Evolutionary conservation across 1,140 invertebrate species (phyloP), one percentile per base, ranked within the genome.

Genomic region (Eumaeus atala): DNA sequence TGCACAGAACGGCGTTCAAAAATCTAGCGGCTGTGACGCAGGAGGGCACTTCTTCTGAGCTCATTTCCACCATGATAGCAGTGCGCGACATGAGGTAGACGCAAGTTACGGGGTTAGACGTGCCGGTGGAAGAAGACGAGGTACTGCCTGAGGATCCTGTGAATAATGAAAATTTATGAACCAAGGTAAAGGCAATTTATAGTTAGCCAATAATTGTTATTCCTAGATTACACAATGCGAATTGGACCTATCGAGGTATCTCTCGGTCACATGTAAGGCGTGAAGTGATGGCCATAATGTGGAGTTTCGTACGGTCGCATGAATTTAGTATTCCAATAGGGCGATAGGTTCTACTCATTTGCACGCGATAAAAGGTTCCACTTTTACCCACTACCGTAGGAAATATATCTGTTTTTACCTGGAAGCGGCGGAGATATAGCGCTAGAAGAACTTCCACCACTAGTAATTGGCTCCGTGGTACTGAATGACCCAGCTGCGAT

Each of bases 1-100:
- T 89, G 36, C 88, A 89, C 34, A 91, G 58, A 10, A 91, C 89
- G 18, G 90, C 90, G 54, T 89, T 89, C 1, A 91, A 61, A 66
- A 91, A 90, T 52, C 90, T 81, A 36, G 90, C 84, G 0, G 89
- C 84, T 2, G 90, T 91, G 38, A 91, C 90, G 44, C 88, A 87
- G 1, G 89, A 79, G 0, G 90, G 90, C 44, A 92, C 90, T 64
- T 93, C 92, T 16, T 86, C 83, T 0, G 79, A 82, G 44, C 76
- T 78, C 75, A 93, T 91, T 68, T 93, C 92, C 82, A 93, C 90
- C 84, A 92, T 90, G 35, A 93, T 86, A 8, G 92, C 91, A 16
- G 90, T 87, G 1, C 90, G 87, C 16, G 90, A 92, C 89, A 93
- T 92, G 34, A 93, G 77, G 70, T 93, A 93, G 3, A 93, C 88